Evolutionary conservation across 2,888 invertebrate genomes (phyloP).

Genomic region (Laspeyria flexula): DNA sequence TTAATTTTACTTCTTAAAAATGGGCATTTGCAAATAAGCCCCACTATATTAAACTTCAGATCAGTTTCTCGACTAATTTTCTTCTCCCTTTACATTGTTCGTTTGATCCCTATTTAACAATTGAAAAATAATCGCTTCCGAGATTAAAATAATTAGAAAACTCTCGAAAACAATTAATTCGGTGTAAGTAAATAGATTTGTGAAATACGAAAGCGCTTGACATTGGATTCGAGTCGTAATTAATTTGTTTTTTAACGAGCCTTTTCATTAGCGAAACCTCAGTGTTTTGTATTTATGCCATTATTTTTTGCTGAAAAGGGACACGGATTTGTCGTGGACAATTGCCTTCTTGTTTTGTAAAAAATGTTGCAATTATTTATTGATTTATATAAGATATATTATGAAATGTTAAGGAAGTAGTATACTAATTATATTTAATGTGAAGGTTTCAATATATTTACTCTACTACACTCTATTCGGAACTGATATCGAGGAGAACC

Average conservation of each 20-base stretch:
- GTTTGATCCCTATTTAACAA: background rate
- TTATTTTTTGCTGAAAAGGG: background rate
- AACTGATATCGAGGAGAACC: too few species aligned
- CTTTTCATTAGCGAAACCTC: slow-evolving; percentile 11
- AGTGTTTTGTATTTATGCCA: background rate
- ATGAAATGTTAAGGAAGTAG: too few species aligned
- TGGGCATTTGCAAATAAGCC: too few species aligned
- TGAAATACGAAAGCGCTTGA: slow-evolving; percentile 5
- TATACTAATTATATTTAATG: too few species aligned
- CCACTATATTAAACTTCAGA: too few species aligned
- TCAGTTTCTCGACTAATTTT: too few species aligned
- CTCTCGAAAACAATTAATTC: slow-evolving; percentile 8
- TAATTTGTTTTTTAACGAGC: slow-evolving; percentile 9
- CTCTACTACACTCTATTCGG: too few species aligned
- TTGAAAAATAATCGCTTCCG: background rate
- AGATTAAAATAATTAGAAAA: slow-evolving; percentile 3
- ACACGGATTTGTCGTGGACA: background rate
- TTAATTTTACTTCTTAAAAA: too few species aligned
- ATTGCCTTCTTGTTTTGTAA: too few species aligned
- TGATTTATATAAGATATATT: too few species aligned
- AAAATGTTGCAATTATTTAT: too few species aligned
- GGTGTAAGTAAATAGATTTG: slow-evolving; percentile 15
- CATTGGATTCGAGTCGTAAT: slow-evolving; percentile 13
- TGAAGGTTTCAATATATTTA: too few species aligned
- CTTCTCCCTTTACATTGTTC: background rate